Conservation (phyloP, 1,140 invertebrate genomes). For the Apolygus lucorum region DNA sequence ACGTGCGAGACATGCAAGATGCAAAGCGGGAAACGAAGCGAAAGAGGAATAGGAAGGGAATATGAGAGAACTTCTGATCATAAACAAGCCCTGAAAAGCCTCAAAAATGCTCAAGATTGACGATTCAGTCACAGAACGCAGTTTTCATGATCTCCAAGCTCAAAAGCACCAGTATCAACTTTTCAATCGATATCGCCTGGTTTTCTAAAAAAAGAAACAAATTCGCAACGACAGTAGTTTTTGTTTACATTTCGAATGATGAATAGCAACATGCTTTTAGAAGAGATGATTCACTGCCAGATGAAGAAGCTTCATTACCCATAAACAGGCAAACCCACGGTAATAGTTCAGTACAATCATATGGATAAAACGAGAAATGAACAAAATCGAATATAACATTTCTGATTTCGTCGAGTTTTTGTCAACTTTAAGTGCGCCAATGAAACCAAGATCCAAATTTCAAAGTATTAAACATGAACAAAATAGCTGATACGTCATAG, state of each 20-base stretch:
- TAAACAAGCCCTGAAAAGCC: constrained; percentile 9
- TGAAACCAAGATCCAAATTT: too few relatives aligned
- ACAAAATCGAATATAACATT: too few relatives aligned
- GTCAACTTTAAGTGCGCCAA: too few relatives aligned
- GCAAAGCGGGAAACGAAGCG: neutral
- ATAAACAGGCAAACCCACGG: too few relatives aligned
- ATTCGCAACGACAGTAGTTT: neutral
- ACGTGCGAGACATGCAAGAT: neutral
- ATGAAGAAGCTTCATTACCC: neutral
- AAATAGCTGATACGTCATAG: too few relatives aligned
- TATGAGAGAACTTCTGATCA: constrained; percentile 4
- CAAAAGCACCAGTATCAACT: neutral
- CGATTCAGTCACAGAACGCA: neutral
- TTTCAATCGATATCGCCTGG: neutral
- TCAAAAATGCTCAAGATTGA: constrained; percentile 8
- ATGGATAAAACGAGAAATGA: too few relatives aligned
- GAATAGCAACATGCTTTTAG: constrained; percentile 6
- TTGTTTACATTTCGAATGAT: neutral
- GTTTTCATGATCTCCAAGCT: neutral
- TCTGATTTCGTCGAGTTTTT: too few relatives aligned
- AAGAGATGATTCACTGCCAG: neutral
- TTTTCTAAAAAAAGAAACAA: constrained; percentile 7
- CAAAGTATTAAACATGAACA: too few relatives aligned
- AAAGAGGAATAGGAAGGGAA: neutral
- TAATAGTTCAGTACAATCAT: too few relatives aligned